Evolutionary conservation across 2,113 vertebrate genomes (phyloP).

Genomic region (Upupa epops): DNA sequence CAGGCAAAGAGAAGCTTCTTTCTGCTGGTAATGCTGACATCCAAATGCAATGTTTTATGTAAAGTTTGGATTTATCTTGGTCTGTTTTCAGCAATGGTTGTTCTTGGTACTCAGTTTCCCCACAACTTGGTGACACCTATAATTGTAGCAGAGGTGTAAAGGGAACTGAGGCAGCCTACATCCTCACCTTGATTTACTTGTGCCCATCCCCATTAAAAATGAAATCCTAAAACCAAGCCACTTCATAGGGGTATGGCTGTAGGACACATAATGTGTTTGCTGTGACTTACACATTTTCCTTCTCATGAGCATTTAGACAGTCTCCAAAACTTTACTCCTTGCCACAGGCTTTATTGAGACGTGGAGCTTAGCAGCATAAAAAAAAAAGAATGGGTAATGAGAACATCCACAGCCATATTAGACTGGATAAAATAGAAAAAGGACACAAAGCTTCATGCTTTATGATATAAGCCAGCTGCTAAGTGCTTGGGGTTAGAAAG

Average conservation of each 20-base stretch:
- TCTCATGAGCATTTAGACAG: neutral
- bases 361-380: neutral
- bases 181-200: neutral
- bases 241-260: neutral
- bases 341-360: neutral
- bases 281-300: neutral
- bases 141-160: neutral
- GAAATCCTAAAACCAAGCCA: neutral
- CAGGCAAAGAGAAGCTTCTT: neutral
- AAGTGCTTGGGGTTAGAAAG: conserved; percentile 40
- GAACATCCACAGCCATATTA: conserved; percentile 7
- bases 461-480: neutral
- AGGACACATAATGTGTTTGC: neutral
- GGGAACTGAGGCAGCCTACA: neutral
- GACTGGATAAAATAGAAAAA: conserved; percentile 26
- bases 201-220: neutral
- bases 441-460: conserved; percentile 20
- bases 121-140: neutral
- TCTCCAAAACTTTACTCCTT: neutral
- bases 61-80: neutral
- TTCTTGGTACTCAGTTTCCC: neutral
- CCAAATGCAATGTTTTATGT: neutral
- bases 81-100: neutral
- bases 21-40: neutral
- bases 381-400: conserved; percentile 8